Evolutionary conservation across 2,888 invertebrate genomes (phyloP).

Genomic region (Acleris emargana): DNA sequence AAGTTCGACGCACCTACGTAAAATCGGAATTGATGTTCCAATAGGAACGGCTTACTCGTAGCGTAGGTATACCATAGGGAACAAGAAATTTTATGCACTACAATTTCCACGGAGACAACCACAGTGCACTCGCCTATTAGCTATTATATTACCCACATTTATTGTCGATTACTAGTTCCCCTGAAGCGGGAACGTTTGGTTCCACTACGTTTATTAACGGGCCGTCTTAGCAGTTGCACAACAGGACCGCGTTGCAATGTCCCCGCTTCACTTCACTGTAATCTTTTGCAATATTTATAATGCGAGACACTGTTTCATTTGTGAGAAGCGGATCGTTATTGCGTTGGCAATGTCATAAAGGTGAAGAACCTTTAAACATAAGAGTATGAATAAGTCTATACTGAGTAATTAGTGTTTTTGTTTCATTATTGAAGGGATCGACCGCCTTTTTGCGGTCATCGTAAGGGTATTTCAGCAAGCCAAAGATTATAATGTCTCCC

Average conservation of each 20-base stretch:
- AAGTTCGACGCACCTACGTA: too few relatives aligned
- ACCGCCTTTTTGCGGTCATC: too few relatives aligned
- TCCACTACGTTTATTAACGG: slow-evolving; percentile 58
- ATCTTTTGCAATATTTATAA: slow-evolving; percentile 35
- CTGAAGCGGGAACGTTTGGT: slow-evolving; percentile 48
- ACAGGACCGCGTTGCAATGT: slow-evolving; percentile 59
- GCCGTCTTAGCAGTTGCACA: slow-evolving; percentile 55
- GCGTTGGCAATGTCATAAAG: slow-evolving; percentile 11
- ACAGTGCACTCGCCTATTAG: slow-evolving; percentile 3
- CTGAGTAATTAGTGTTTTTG: too few relatives aligned
- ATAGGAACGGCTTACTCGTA: too few relatives aligned
- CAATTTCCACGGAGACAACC: slow-evolving; percentile 1
- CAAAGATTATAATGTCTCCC: too few relatives aligned
- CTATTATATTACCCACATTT: slow-evolving; percentile 15
- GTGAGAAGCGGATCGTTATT: slow-evolving; percentile 12
- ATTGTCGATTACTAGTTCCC: slow-evolving; percentile 37
- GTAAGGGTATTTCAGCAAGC: too few relatives aligned
- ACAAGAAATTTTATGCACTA: neutral
- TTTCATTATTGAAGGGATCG: too few relatives aligned
- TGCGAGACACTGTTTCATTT: slow-evolving; percentile 20
- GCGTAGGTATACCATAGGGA: too few relatives aligned
- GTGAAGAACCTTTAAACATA: slow-evolving; percentile 2
- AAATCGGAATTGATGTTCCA: too few relatives aligned
- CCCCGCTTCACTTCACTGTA: slow-evolving; percentile 46
- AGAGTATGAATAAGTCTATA: slow-evolving; percentile 24